Evolutionary conservation across 2,113 vertebrate species (phyloP).

Genomic region (Sisor rabdophorus): DNA sequence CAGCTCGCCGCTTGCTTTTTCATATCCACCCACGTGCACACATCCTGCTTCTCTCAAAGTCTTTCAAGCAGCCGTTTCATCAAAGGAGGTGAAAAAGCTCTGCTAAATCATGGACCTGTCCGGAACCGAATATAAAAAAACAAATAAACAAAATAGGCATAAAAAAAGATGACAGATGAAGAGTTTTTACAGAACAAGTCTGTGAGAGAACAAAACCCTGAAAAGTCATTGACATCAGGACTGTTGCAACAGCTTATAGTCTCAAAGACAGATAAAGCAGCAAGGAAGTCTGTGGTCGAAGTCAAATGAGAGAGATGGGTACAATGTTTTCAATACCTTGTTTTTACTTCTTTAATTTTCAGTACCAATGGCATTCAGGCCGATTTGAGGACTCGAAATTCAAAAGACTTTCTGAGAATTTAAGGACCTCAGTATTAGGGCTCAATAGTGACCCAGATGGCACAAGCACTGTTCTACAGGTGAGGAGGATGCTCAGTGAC

Average conservation of each 20-base stretch:
- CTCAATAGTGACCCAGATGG: conserved; percentile 6
- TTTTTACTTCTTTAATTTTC: conserved; percentile 7
- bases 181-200: not conserved
- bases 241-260: conserved; percentile 14
- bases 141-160: conserved; percentile 16
- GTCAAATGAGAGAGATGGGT: conserved; percentile 28
- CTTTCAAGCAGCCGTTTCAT: conserved; percentile 45
- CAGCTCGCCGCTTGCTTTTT: conserved; percentile 31
- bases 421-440: not conserved
- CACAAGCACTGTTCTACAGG: conserved; percentile 22
- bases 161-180: not conserved
- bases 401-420: conserved; percentile 5
- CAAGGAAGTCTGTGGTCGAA: conserved; percentile 34
- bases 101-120: conserved; percentile 46
- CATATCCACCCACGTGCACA: conserved; percentile 29
- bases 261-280: conserved; percentile 23
- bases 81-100: conserved; percentile 55
- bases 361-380: conserved; percentile 25
- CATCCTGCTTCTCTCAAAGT: conserved; percentile 35
- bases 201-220: conserved; percentile 22
- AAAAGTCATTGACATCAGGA: conserved; percentile 28
- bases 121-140: conserved; percentile 57
- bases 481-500: conserved; percentile 56
- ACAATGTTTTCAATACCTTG: conserved; percentile 36
- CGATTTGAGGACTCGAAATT: not conserved